Conservation (phyloP, 2,888 invertebrate genomes). For the Chrysolina haemoptera region DNA sequence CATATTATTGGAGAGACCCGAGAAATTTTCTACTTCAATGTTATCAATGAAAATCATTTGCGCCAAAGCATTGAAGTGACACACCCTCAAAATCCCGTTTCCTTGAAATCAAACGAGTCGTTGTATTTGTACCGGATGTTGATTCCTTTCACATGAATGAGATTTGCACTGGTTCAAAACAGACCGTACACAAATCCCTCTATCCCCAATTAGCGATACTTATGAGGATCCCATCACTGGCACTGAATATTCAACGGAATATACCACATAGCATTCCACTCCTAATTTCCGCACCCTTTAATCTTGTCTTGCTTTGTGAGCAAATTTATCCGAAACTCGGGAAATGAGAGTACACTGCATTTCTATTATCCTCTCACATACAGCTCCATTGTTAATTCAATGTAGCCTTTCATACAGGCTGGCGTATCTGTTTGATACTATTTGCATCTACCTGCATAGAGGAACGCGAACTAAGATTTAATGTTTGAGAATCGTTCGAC, state of each 20-base stretch:
- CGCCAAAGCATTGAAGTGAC: no score
- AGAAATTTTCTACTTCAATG: no score
- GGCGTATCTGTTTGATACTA: constrained; percentile 27
- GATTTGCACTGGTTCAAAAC: background rate
- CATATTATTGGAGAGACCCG: no score
- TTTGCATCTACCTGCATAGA: constrained; percentile 5
- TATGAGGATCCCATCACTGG: background rate
- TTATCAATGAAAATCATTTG: no score
- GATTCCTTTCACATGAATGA: background rate
- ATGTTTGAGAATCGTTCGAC: background rate
- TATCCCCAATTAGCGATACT: constrained; percentile 12
- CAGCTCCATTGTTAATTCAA: constrained; percentile 38
- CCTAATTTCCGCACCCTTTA: constrained; percentile 45
- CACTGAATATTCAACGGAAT: background rate
- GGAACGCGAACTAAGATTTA: background rate
- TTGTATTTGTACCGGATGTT: background rate
- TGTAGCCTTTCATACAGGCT: constrained; percentile 28
- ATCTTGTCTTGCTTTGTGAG: constrained; percentile 39
- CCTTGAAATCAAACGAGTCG: no score
- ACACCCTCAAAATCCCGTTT: no score
- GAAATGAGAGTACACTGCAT: constrained; percentile 43
- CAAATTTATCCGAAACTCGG: constrained; percentile 32
- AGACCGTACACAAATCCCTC: background rate
- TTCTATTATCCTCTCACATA: constrained; percentile 44
- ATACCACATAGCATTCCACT: constrained; percentile 14